Conservation (phyloP, 2,113 vertebrate species). For the Psittacara wagleri region DNA sequence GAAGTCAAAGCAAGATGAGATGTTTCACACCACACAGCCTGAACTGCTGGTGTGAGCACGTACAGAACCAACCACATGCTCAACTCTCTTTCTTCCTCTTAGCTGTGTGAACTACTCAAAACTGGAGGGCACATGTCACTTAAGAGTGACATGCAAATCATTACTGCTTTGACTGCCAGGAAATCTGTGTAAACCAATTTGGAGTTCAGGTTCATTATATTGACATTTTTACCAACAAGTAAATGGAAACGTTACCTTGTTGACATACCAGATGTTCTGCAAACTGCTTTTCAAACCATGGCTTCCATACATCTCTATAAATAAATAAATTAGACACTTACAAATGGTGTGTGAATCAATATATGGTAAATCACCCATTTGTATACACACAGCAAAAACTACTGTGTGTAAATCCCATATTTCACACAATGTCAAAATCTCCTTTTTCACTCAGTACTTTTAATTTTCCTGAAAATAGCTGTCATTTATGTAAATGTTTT, state of each 20-base stretch:
- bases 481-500: constrained; percentile 65
- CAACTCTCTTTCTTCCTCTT: constrained; percentile 4
- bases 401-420: constrained; percentile 40
- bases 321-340: constrained; percentile 51
- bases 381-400: constrained; percentile 31
- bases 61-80: not conserved
- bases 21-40: not conserved
- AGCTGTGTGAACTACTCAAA: constrained; percentile 43
- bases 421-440: constrained; percentile 44
- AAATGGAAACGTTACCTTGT: constrained; percentile 60
- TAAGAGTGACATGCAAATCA: constrained; percentile 56
- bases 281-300: constrained; percentile 48
- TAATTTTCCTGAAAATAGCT: constrained; percentile 49
- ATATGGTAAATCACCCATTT: constrained; percentile 47
- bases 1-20: not conserved
- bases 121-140: constrained; percentile 52
- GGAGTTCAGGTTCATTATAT: constrained; percentile 55
- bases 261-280: constrained; percentile 60
- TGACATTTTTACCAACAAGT: constrained; percentile 56
- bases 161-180: constrained; percentile 65
- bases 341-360: constrained; percentile 43
- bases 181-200: constrained; percentile 59
- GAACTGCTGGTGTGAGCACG: not conserved
- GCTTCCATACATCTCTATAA: constrained; percentile 44
- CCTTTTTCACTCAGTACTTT: constrained; percentile 41